Evolutionary conservation across 2,113 vertebrate genomes (phyloP).

Genomic region (Clarias batrachus): DNA sequence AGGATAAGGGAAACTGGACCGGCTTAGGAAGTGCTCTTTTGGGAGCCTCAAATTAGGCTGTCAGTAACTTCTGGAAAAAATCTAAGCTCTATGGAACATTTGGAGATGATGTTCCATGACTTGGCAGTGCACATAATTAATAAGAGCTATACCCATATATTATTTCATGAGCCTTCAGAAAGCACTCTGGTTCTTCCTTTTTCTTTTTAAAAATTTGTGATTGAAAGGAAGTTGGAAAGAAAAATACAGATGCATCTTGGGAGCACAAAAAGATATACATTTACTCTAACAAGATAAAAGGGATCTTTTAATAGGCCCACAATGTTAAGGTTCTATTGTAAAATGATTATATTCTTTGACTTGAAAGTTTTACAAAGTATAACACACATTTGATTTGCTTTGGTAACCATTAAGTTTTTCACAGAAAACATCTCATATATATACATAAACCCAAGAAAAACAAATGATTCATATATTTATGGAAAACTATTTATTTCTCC

Average conservation of each 20-base stretch:
- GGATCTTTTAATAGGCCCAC: neutral
- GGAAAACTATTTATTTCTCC: neutral
- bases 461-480: conserved; percentile 2
- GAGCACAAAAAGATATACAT: neutral
- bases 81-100: conserved; percentile 32
- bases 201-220: conserved; percentile 12
- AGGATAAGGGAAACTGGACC: conserved; percentile 30
- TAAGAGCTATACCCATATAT: conserved; percentile 20
- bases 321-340: conserved; percentile 11
- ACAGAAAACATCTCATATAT: neutral
- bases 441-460: neutral
- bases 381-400: conserved; percentile 25
- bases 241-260: neutral
- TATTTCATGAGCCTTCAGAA: conserved; percentile 32
- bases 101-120: conserved; percentile 34
- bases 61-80: conserved; percentile 46
- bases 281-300: neutral
- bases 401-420: neutral
- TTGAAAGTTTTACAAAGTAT: conserved; percentile 32
- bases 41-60: conserved; percentile 41
- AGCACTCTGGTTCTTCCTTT: neutral
- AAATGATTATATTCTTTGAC: conserved; percentile 22
- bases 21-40: conserved; percentile 31
- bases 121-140: conserved; percentile 29
- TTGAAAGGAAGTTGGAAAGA: neutral